These are phyloP conservation scores for Drosophila burlai DNA, from an alignment of 1,140 invertebrate genomes.

Conservation along the genomic window DNA sequence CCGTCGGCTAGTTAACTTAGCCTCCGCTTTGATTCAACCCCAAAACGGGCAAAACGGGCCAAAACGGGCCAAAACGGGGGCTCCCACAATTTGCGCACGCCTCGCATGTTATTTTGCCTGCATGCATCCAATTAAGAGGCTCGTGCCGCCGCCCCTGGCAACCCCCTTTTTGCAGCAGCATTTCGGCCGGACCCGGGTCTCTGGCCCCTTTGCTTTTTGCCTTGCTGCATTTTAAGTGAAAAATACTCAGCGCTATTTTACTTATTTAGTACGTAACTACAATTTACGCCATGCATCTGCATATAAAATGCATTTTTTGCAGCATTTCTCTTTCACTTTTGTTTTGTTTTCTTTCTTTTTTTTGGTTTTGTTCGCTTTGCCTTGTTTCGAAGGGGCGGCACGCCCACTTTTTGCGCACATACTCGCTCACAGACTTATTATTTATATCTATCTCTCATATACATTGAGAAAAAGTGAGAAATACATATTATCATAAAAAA, in stretches of 20 bases:
- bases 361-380: slow-evolving; percentile 24
- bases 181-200: slow-evolving; percentile 5
- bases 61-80: slow-evolving; percentile 1
- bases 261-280: slow-evolving; percentile 84
- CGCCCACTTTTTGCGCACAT: slow-evolving; percentile 70
- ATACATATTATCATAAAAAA: not conserved
- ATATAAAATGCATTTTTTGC: slow-evolving; percentile 80
- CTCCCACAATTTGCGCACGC: slow-evolving; percentile 64
- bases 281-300: slow-evolving; percentile 82
- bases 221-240: slow-evolving; percentile 80
- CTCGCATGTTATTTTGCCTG: slow-evolving; percentile 82
- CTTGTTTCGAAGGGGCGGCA: slow-evolving; percentile 54
- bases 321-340: slow-evolving; percentile 34
- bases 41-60: slow-evolving; percentile 7
- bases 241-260: slow-evolving; percentile 83
- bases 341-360: slow-evolving; percentile 12
- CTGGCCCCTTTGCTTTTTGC: slow-evolving; percentile 53
- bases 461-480: not conserved
- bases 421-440: slow-evolving; percentile 56
- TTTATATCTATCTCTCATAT: slow-evolving; percentile 66
- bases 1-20: slow-evolving; percentile 78
- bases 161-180: slow-evolving; percentile 20
- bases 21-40: slow-evolving; percentile 53
- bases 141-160: slow-evolving; percentile 46
- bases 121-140: slow-evolving; percentile 81